Evolutionary conservation across 2,113 vertebrate genomes (phyloP), one percentile per base, ranked within the genome.

Genomic region (Alectura lathami): DNA sequence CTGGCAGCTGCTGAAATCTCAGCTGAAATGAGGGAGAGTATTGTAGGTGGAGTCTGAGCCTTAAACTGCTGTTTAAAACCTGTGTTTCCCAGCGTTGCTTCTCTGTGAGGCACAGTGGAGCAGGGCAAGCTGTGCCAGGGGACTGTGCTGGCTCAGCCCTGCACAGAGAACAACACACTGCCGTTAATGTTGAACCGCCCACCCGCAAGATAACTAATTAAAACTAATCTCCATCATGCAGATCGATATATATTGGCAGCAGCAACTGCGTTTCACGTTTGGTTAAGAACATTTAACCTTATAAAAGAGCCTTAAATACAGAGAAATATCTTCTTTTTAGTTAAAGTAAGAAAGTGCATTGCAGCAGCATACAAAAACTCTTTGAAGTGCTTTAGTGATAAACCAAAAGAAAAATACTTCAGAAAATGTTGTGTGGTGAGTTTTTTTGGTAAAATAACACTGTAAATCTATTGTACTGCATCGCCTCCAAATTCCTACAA

Each of bases 171-270:
- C 86, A 91, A 1, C 75, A 20, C 8, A 1, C 21, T 53, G 6
- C 45, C 56, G 51, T 85, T 74, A 93, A 60, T n/a, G 17, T 36
- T 85, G 88, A 96, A 59, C 72, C 13, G 30, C 22, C 8, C 68
- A 81, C 30, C 73, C 69, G 70, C 76, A 91, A 83, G 69, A 74
- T 86, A 92, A 80, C 68, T 77, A 79, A 93, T 91, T 91, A 75
- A 93, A 96, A 91, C 45, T 47, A 54, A 89, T 50, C 70, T 68
- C 48, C 51, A 92, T 45, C 62, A 70, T 40, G 48, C 72, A 73
- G 74, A 91, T 93, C 93, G 75, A 95, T 92, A 64, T 3, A 42
- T 70, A 36, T 13, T 40, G 88, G 83, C 69, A 91, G 64, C 60
- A 22, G 47, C 9, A 48, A 36, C 66, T 88, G 40, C 67, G 51